phyloP scores from a whole-genome alignment of 2,113 vertebrate species.

The Notiomystis cincta region DNA sequence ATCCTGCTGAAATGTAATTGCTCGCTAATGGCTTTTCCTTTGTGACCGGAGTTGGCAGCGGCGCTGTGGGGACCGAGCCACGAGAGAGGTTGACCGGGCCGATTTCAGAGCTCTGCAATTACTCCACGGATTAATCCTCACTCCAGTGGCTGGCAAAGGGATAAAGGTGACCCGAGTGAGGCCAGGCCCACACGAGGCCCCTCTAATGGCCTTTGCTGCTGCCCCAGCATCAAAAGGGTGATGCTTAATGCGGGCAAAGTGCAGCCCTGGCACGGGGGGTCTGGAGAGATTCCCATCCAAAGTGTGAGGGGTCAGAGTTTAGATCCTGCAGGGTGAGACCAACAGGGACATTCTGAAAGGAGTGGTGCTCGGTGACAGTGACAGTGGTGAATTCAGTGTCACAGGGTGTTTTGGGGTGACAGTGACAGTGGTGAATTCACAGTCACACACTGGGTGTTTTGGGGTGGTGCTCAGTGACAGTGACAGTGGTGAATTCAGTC shows the following conservation, averaged over 20 bases:
- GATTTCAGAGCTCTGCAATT: background rate
- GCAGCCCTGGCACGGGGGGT: background rate
- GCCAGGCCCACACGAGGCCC: background rate
- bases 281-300: background rate
- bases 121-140: background rate
- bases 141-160: background rate
- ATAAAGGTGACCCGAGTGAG: background rate
- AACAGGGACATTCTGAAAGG: background rate
- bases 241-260: slow-evolving; percentile 16
- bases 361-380: accelerated
- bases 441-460: no score
- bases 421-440: no score
- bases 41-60: background rate
- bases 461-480: no score
- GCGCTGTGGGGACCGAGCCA: background rate
- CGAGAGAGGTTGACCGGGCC: background rate
- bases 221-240: slow-evolving; percentile 2
- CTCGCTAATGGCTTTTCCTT: slow-evolving; percentile 57
- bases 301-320: background rate
- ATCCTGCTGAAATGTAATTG: slow-evolving; percentile 45
- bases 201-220: background rate
- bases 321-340: background rate
- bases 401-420: no score
- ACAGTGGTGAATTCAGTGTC: background rate
- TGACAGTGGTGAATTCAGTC: no score